Evolutionary conservation across 2,888 invertebrate species (phyloP), one percentile per base, ranked within the genome.

Genomic region (Drosophila niveifrons): DNA sequence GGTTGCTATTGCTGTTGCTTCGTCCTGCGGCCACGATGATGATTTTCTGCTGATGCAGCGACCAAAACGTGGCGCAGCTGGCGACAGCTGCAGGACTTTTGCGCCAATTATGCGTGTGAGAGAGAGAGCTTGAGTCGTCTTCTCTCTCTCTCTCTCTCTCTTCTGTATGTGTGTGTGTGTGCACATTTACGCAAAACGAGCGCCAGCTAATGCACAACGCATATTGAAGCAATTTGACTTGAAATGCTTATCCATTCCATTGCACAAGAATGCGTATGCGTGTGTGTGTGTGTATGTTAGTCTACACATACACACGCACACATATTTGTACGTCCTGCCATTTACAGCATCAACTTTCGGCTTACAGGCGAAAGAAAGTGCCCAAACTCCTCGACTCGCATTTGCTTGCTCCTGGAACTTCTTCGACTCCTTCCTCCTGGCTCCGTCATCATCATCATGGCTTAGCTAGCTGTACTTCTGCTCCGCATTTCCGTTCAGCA

Each of bases 181-280:
- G 82, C 80, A 75, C 82, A 80, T 75, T 86, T 84, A 86, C 81
- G 87, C 80, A 82, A 82, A 87, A 78, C 78, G 80, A 87, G 72
- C 70, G 75, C 71, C 46, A 64, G 80, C 88, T 84, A 85, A 84
- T 87, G 88, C 82, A 78, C 65, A 74, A 76, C 82, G 82, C 82
- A 87, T 84, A 87, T 85, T 84, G 87, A 76, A 84, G 82, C 84
- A 77, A 84, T 84, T 87, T 73, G 53, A 70, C 57, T 66, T 72
- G 77, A 71, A 82, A 85, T 82, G 85, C 80, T 78, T 82, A 82
- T 82, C 80, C 82, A 66, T 80, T 67, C 67, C 69, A 75, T 59
- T 73, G 75, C 82, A 77, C 76, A 77, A 53, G 67, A 67, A 66
- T 68, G 78, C 65, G 65, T 62, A 48, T 36, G 23, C 55, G 46